Percentiles rank a stretch among this genome's conserved stretches.
Conservation (phyloP, 2,113 vertebrate species). For the Limanda limanda region DNA sequence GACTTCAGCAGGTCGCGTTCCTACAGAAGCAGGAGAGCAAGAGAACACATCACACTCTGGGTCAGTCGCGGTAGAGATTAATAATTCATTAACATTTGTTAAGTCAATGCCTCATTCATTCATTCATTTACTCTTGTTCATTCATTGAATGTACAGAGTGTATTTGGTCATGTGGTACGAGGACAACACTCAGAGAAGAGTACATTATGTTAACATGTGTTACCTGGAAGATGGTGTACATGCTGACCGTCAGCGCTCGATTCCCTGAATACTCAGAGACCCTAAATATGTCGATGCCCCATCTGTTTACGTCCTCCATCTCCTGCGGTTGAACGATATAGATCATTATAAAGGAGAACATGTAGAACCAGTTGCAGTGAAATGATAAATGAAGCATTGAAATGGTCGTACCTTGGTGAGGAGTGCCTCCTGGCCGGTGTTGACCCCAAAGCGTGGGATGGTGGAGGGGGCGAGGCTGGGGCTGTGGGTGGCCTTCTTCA, state of each 20-base stretch:
- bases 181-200: background rate
- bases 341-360: background rate
- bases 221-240: constrained; percentile 95
- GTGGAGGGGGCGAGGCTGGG: constrained; percentile 79
- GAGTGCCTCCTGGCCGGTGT: constrained; percentile 84
- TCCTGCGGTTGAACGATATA: constrained; percentile 79
- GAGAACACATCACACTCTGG: background rate
- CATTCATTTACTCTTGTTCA: background rate
- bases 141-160: background rate
- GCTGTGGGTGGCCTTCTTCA: constrained; percentile 83
- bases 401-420: constrained; percentile 85
- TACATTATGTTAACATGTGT: background rate
- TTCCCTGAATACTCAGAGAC: constrained; percentile 89
- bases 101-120: background rate
- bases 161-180: background rate
- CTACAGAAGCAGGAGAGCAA: constrained; percentile 65
- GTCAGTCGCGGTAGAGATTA: background rate
- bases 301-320: constrained; percentile 89
- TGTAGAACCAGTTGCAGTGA: background rate
- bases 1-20: constrained; percentile 93
- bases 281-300: constrained; percentile 93
- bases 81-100: background rate
- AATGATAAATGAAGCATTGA: background rate
- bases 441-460: constrained; percentile 91
- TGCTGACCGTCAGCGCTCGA: constrained; percentile 89